These are phyloP conservation scores for Laupala kohalensis DNA, from an alignment of 1,140 invertebrate species.

Conservation along the genomic window DNA sequence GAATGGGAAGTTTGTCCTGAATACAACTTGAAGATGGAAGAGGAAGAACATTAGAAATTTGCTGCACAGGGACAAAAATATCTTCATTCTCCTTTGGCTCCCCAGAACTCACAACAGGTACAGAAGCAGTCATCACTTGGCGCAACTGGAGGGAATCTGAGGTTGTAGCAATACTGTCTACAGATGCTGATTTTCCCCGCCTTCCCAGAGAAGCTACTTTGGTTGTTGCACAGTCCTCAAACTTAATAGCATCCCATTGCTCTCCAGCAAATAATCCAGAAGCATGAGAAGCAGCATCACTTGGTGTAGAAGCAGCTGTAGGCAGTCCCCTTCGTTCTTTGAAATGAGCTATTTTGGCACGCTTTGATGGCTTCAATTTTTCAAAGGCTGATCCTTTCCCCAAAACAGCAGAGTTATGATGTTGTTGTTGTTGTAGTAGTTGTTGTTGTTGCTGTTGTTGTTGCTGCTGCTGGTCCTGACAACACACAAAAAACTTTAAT, in stretches of 20 bases:
- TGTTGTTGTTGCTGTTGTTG: no score
- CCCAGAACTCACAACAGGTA: not conserved
- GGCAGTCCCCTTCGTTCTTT: not conserved
- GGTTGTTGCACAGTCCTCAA: not conserved
- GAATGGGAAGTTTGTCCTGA: constrained; percentile 2
- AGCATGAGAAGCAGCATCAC: not conserved
- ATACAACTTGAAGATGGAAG: not conserved
- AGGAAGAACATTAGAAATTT: not conserved
- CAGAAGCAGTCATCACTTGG: not conserved
- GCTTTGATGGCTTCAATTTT: not conserved
- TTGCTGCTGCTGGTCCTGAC: no score
- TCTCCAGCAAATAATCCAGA: not conserved
- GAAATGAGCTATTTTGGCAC: not conserved
- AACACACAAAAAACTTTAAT: no score
- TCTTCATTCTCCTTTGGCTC: not conserved
- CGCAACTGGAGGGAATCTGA: not conserved
- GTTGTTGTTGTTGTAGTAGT: not conserved
- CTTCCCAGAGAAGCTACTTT: not conserved
- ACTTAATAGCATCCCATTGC: not conserved
- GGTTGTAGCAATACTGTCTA: not conserved
- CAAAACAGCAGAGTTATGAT: not conserved
- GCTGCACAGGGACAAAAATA: not conserved
- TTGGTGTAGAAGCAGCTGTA: not conserved
- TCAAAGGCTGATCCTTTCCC: not conserved
- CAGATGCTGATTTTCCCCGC: not conserved